These are phyloP conservation scores for Mustela lutreola DNA, from an alignment of 2,113 vertebrate genomes.

Conservation along the genomic window DNA sequence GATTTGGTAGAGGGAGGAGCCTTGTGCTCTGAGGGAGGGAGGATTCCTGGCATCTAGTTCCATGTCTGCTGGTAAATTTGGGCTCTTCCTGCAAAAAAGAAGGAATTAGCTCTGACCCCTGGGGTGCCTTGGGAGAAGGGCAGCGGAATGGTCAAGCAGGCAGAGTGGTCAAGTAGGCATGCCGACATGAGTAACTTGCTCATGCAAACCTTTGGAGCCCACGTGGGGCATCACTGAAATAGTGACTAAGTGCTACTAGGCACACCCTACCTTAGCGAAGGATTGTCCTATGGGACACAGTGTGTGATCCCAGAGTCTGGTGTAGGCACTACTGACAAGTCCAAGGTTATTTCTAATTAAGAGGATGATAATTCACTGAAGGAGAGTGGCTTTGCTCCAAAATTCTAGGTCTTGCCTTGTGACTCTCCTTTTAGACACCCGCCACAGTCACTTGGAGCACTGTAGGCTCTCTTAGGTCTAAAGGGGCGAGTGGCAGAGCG, in stretches of 20 bases:
- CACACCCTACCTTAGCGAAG: not conserved
- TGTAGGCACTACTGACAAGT: not conserved
- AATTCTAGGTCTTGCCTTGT: not conserved
- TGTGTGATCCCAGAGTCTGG: not conserved
- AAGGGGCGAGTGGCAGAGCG: not conserved
- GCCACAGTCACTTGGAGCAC: not conserved
- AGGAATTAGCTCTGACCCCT: not conserved
- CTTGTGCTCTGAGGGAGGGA: not conserved
- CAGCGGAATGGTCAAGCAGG: not conserved
- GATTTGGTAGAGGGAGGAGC: not conserved
- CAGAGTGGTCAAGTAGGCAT: not conserved
- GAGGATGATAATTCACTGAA: not conserved
- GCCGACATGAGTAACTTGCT: not conserved
- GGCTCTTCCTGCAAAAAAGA: not conserved
- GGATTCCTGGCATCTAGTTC: not conserved
- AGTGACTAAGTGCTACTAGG: not conserved
- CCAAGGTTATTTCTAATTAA: not conserved
- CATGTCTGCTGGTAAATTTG: not conserved
- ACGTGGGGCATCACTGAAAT: not conserved
- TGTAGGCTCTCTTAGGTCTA: not conserved
- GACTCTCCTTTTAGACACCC: not conserved
- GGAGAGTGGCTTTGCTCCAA: not conserved
- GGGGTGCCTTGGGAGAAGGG: not conserved
- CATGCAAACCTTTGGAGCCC: not conserved
- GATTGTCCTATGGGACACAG: not conserved